These are phyloP conservation scores for Drosophila sucinea DNA, from an alignment of 1,140 invertebrate species.

Conservation along the genomic window DNA sequence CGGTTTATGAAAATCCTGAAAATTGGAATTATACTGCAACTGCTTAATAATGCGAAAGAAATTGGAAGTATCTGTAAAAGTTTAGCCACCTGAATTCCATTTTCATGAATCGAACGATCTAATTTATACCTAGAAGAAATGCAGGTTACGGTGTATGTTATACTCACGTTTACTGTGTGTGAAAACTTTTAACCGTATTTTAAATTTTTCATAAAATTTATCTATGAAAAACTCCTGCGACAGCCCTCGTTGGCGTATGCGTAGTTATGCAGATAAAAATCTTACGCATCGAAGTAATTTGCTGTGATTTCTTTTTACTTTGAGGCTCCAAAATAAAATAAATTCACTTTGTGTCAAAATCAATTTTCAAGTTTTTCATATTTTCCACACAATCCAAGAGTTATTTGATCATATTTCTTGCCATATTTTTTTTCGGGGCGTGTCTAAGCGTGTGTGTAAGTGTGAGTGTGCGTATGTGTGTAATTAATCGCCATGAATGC, in stretches of 20 bases:
- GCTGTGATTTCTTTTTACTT: slow-evolving; percentile 15
- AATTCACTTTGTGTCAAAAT: slow-evolving; percentile 59
- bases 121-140: too few species aligned
- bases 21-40: too few species aligned
- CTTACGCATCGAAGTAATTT: slow-evolving; percentile 4
- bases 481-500: slow-evolving; percentile 74
- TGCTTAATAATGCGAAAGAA: too few species aligned
- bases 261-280: background rate
- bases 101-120: too few species aligned
- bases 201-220: too few species aligned
- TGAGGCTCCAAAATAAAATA: slow-evolving; percentile 34
- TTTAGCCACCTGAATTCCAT: too few species aligned
- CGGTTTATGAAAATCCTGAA: too few species aligned
- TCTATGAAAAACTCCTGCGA: background rate
- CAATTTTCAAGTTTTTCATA: slow-evolving; percentile 60
- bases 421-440: slow-evolving; percentile 54
- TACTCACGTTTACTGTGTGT: too few species aligned
- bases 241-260: background rate
- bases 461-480: slow-evolving; percentile 44
- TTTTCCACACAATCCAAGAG: slow-evolving; percentile 37
- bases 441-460: slow-evolving; percentile 47
- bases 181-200: too few species aligned
- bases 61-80: too few species aligned
- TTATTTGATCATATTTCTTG: slow-evolving; percentile 1
- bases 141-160: too few species aligned